A percentile compares a stretch with the other conserved stretches of the same genome.
Evolutionary conservation across 1,140 invertebrate genomes (phyloP).

Genomic region (Tribolium madens): DNA sequence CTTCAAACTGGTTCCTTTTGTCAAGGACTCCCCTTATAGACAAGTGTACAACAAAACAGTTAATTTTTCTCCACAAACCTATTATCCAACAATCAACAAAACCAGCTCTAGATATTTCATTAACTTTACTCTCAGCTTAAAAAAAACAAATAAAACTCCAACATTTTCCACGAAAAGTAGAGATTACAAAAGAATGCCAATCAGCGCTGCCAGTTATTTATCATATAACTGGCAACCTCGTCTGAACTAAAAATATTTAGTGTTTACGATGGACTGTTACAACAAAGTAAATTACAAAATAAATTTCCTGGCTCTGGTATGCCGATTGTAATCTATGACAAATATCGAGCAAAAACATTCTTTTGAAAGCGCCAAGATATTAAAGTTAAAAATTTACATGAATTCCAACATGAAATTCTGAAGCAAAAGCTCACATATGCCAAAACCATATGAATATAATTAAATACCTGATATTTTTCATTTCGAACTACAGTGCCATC

Average conservation of each 20-base stretch:
- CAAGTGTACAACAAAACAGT: background rate
- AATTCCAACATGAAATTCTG: background rate
- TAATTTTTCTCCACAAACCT: background rate
- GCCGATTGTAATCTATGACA: background rate
- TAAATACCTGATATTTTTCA: background rate
- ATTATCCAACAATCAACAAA: too few relatives aligned
- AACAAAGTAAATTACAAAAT: background rate
- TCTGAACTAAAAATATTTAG: background rate
- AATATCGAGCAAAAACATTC: background rate
- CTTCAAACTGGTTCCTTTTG: conserved; percentile 11
- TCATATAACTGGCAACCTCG: background rate
- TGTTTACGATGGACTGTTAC: background rate
- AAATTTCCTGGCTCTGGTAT: background rate
- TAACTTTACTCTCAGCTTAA: too few relatives aligned
- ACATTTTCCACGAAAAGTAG: too few relatives aligned
- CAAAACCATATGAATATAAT: background rate
- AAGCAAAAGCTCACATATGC: background rate
- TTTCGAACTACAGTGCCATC: too few relatives aligned
- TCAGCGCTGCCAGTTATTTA: background rate
- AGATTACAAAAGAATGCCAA: background rate
- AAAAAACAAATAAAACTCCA: too few relatives aligned
- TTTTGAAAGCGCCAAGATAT: background rate
- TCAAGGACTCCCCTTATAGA: background rate
- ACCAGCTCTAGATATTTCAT: too few relatives aligned
- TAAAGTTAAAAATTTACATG: background rate